These are phyloP conservation scores for Pituophis catenifer DNA, from an alignment of 2,113 vertebrate species.

Conservation along the genomic window DNA sequence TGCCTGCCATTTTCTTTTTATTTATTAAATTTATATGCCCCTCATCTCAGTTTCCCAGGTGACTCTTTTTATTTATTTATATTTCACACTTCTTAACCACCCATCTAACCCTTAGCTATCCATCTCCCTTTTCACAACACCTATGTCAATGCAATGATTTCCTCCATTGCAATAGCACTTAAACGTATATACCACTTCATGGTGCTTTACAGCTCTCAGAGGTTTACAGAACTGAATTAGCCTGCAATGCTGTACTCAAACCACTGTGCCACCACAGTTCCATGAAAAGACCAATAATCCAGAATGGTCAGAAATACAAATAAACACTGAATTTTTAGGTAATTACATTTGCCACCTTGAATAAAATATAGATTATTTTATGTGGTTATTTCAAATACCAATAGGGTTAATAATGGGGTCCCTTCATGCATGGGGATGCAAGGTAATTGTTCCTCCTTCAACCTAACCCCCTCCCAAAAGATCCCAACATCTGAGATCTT, in stretches of 20 bases:
- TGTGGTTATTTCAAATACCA: background rate
- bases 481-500: background rate
- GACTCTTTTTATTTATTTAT: background rate
- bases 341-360: background rate
- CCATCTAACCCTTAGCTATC: background rate
- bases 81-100: background rate
- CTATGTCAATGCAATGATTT: background rate
- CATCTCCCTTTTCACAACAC: background rate
- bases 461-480: background rate
- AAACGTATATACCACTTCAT: background rate
- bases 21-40: background rate
- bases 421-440: background rate
- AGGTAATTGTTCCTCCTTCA: background rate
- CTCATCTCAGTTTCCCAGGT: background rate
- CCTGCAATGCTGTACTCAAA: background rate
- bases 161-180: background rate
- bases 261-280: background rate
- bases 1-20: background rate
- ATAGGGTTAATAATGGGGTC: background rate
- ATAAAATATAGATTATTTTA: background rate
- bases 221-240: background rate
- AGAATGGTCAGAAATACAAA: background rate
- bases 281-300: background rate
- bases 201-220: background rate
- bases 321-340: background rate